A percentile compares a stretch with the other conserved stretches of the same genome.
These are phyloP conservation scores for Xiphorhynchus elegans DNA, from an alignment of 2,113 vertebrate genomes.

Conservation along the genomic window DNA sequence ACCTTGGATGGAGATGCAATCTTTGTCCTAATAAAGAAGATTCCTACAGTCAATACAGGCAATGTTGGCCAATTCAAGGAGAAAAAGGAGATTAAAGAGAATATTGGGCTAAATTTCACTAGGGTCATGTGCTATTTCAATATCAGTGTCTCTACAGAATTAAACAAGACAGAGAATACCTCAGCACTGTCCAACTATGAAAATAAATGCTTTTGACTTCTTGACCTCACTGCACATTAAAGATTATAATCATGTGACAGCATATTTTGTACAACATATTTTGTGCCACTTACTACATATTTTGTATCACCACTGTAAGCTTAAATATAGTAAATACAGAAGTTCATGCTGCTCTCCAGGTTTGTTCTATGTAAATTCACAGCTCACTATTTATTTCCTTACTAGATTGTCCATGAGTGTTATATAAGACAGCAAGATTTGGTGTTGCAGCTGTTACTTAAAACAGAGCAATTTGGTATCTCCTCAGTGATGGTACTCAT, in stretches of 20 bases:
- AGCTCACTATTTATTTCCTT: neutral
- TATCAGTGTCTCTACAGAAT: neutral
- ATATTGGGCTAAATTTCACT: slow-evolving; percentile 14
- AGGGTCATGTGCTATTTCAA: neutral
- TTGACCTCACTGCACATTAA: neutral
- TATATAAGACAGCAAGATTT: neutral
- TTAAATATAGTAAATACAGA: neutral
- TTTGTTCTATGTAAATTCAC: neutral
- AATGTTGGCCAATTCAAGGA: neutral
- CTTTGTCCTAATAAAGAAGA: neutral
- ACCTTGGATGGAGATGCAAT: neutral
- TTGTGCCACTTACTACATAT: neutral
- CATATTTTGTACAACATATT: neutral
- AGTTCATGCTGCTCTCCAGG: neutral
- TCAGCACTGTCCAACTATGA: neutral
- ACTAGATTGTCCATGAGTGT: neutral
- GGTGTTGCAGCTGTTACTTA: neutral
- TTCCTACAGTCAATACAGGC: neutral
- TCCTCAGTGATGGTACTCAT: neutral
- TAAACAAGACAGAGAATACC: neutral
- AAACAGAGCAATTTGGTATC: neutral
- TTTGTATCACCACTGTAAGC: neutral
- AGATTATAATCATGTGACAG: neutral
- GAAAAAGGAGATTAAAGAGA: slow-evolving; percentile 29
- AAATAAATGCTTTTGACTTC: neutral